These are phyloP conservation scores for Rhombomys opimus DNA, from an alignment of 2,113 vertebrate species.

Conservation along the genomic window DNA sequence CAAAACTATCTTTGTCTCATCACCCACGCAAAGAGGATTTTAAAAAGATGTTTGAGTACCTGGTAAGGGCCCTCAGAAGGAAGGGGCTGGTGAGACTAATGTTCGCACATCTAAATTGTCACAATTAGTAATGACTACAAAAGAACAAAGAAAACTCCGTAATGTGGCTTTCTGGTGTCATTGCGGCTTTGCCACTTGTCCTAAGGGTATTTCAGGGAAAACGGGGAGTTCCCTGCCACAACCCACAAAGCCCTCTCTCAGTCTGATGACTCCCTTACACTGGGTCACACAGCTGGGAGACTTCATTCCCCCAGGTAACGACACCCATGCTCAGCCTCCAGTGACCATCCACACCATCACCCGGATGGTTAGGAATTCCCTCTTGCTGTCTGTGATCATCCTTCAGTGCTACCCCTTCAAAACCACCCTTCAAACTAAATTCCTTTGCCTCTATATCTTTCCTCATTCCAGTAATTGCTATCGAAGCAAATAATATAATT, in stretches of 20 bases:
- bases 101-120: not conserved
- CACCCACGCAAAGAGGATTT: not conserved
- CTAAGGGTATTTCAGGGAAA: not conserved
- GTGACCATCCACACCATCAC: too few relatives aligned
- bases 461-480: not conserved
- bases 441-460: not conserved
- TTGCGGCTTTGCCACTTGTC: not conserved
- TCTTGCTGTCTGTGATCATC: not conserved
- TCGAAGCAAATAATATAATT: not conserved
- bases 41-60: not conserved
- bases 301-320: not conserved
- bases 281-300: not conserved
- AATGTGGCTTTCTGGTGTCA: not conserved
- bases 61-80: not conserved
- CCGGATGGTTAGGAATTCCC: not conserved
- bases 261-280: not conserved
- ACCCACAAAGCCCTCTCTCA: not conserved
- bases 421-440: not conserved
- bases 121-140: not conserved
- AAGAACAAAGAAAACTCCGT: not conserved
- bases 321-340: not conserved
- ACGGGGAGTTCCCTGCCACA: rapidly evolving
- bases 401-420: not conserved
- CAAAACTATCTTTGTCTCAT: not conserved
- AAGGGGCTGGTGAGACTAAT: not conserved